Base-by-base conservation (phyloP, 2,113 vertebrate species). In the Delphinus delphis region DNA sequence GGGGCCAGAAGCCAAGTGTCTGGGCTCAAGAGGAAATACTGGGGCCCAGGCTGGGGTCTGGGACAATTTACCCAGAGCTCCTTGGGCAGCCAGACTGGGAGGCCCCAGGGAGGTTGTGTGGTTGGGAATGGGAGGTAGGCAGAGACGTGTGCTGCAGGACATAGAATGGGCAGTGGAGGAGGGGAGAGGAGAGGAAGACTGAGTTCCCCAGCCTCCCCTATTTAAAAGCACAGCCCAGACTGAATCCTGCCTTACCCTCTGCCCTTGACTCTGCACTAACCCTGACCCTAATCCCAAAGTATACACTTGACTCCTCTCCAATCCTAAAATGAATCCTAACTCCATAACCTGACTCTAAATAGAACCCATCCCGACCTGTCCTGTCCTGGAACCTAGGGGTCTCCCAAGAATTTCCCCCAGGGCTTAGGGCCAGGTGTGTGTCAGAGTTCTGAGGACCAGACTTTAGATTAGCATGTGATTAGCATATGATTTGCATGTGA, bases 401-500 rank as follows among this genome's bases (percentile, higher is more conserved):
- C 55, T 88, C 96, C 95, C 96, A 65, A 95, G 79, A 96, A 97
- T 96, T 92, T 86, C 3, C 90, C 86, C 89, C 41, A 92, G 92
- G 88, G 47, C 9, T 84, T 81, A 87, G 21, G 91, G 67, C 70
- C 80, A 96, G 90, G 95, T 96, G 80, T 84, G 28, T 90, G 47
- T 88, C 94, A 92, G 80, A 93, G 92, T 96, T 96, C 87, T 68
- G 50, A 97, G 93, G 93, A 47, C 67, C 55, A 97, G 95, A 79
- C 87, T 95, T 92, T 94, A 5, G 81, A 92, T 97, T 97, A 96
- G 95, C 92, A 74, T 98, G 95, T 38, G 11, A 98, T 98, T 98
- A 97, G 97, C 98, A 98, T 98, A 97, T 93, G 3, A 96, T 98
- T 98, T 98, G 96, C 95, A 97, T 98, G 89, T 90, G 26, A 73